These are phyloP conservation scores for Cerastoderma edule DNA, from an alignment of 2,888 invertebrate species.

Conservation along the genomic window DNA sequence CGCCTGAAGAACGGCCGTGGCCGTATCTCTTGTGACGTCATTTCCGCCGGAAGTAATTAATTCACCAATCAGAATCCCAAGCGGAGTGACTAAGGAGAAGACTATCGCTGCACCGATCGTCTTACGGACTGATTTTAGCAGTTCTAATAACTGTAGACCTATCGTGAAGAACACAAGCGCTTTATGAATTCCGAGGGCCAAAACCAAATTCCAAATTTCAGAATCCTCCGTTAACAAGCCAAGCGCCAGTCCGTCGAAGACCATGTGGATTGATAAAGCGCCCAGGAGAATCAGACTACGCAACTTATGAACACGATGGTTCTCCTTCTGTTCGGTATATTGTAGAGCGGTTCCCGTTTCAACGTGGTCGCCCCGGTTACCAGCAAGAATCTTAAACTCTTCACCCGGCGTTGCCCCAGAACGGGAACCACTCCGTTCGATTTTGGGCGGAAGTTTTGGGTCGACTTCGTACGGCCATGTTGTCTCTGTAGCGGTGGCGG, in stretches of 20 bases:
- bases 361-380: not conserved
- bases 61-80: conserved; percentile 31
- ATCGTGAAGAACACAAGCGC: conserved; percentile 84
- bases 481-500: conserved; percentile 20
- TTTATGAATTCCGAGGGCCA: conserved; percentile 86
- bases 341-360: conserved; percentile 9
- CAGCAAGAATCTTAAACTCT: not conserved
- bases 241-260: conserved; percentile 86
- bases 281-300: conserved; percentile 84
- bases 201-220: conserved; percentile 76
- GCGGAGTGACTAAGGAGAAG: conserved; percentile 25
- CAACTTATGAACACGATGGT: too few relatives aligned
- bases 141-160: conserved; percentile 29
- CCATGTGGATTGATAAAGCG: conserved; percentile 86
- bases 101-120: conserved; percentile 5
- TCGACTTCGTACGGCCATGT: conserved; percentile 21
- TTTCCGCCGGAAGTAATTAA: conserved; percentile 7
- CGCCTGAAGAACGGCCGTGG: conserved; percentile 23
- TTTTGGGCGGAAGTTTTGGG: not conserved
- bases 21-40: conserved; percentile 5
- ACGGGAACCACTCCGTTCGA: too few relatives aligned
- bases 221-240: conserved; percentile 83
- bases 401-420: not conserved
- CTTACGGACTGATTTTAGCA: conserved; percentile 33
- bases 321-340: too few relatives aligned